A percentile compares a stretch with the other conserved stretches of the same genome.
phyloP scores from a whole-genome alignment of 2,113 vertebrate genomes.

The Colaptes auratus region DNA sequence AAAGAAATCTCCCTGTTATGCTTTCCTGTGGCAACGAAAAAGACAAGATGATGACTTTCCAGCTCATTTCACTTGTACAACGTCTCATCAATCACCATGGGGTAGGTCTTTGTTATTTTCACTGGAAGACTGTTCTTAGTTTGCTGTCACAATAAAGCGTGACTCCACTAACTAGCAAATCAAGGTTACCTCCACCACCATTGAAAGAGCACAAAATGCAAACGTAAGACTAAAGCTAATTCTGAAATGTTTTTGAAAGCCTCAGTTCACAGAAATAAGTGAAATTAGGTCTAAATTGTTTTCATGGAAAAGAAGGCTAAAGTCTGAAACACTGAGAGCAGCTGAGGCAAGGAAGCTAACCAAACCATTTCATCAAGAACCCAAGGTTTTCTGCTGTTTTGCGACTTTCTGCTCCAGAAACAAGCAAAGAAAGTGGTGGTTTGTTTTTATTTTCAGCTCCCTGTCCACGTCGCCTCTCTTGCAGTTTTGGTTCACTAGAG shows the following conservation, averaged over 20 bases:
- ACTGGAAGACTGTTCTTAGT: constrained; percentile 63
- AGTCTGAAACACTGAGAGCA: not conserved
- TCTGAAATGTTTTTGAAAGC: constrained; percentile 13
- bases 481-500: constrained; percentile 26
- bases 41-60: constrained; percentile 91
- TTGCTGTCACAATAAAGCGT: constrained; percentile 61
- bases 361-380: constrained; percentile 40
- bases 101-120: constrained; percentile 81
- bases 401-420: constrained; percentile 61
- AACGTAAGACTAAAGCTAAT: constrained; percentile 28
- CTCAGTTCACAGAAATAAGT: not conserved
- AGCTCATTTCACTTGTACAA: constrained; percentile 90
- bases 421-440: constrained; percentile 54
- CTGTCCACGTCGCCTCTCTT: constrained; percentile 16
- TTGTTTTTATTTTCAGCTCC: constrained; percentile 46
- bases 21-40: constrained; percentile 81
- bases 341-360: constrained; percentile 35
- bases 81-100: constrained; percentile 88
- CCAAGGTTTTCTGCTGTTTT: constrained; percentile 57
- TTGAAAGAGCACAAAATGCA: constrained; percentile 34
- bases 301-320: not conserved
- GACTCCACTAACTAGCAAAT: constrained; percentile 32
- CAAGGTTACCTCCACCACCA: constrained; percentile 32
- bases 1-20: constrained; percentile 80
- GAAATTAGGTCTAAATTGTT: not conserved